Evolutionary conservation across 2,797 vertebrate genomes (phyloP).

Genomic region (Parauchenoglanis punctatus): DNA sequence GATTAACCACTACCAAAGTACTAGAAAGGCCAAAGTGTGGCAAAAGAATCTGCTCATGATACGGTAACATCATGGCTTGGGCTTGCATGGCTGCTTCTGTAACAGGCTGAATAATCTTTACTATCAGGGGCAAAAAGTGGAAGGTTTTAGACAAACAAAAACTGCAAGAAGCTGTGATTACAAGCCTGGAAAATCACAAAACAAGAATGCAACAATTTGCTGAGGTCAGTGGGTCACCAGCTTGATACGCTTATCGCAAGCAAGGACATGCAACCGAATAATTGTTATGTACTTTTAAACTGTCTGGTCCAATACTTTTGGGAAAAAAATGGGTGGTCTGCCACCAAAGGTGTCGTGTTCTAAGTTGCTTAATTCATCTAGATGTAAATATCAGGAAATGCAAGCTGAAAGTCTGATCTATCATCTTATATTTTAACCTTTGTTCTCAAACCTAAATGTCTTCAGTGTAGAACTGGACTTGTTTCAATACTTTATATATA

Average conservation of each 20-base stretch:
- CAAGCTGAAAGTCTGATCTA: background rate
- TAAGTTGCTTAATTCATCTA: background rate
- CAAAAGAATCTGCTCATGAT: background rate
- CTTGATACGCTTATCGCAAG: background rate
- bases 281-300: background rate
- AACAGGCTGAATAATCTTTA: background rate
- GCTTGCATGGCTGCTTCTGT: too few species aligned
- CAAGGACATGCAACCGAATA: background rate
- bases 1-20: too few species aligned
- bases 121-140: background rate
- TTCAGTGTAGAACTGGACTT: too few species aligned
- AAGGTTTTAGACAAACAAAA: background rate
- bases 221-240: background rate
- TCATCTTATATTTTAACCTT: background rate
- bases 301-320: background rate
- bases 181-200: background rate
- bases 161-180: background rate
- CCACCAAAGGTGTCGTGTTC: background rate
- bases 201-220: background rate
- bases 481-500: background rate
- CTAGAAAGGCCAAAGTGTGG: background rate
- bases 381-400: too few species aligned
- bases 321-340: background rate
- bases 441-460: background rate
- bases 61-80: too few species aligned